Percentiles rank a stretch among this genome's conserved stretches.
Conservation (phyloP, 2,888 invertebrate genomes). For the Drosophila austrosaltans region DNA sequence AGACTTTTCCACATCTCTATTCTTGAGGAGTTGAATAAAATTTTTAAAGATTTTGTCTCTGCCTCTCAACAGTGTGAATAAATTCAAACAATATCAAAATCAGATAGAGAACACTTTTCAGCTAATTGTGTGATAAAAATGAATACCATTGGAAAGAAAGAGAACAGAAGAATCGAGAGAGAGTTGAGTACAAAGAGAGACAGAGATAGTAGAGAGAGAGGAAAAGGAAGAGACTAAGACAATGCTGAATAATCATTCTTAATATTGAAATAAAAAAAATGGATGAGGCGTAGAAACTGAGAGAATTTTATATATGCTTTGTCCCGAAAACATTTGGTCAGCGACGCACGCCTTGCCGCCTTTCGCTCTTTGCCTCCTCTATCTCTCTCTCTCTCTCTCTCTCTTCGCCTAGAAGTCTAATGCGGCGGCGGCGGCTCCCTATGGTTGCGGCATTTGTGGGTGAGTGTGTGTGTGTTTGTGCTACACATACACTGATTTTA, state of each 20-base stretch:
- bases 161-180: too few relatives aligned
- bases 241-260: too few relatives aligned
- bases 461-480: too few relatives aligned
- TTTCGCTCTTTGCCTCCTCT: neutral
- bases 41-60: neutral
- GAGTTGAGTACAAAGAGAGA: neutral
- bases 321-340: slow-evolving; percentile 24
- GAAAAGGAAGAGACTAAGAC: too few relatives aligned
- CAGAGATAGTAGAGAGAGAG: too few relatives aligned
- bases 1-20: neutral
- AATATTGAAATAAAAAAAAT: neutral
- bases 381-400: neutral
- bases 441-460: slow-evolving; percentile 18
- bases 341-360: neutral
- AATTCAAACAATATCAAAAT: neutral
- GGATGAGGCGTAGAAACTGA: slow-evolving; percentile 16
- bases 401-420: neutral
- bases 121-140: neutral
- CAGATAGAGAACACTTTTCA: neutral
- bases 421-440: slow-evolving; percentile 6
- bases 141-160: neutral
- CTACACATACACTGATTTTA: slow-evolving; percentile 39
- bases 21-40: neutral
- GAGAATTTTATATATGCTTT: slow-evolving; percentile 22
- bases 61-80: neutral